Evolutionary conservation across 2,113 vertebrate species (phyloP).

Genomic region (Phycodurus eques): DNA sequence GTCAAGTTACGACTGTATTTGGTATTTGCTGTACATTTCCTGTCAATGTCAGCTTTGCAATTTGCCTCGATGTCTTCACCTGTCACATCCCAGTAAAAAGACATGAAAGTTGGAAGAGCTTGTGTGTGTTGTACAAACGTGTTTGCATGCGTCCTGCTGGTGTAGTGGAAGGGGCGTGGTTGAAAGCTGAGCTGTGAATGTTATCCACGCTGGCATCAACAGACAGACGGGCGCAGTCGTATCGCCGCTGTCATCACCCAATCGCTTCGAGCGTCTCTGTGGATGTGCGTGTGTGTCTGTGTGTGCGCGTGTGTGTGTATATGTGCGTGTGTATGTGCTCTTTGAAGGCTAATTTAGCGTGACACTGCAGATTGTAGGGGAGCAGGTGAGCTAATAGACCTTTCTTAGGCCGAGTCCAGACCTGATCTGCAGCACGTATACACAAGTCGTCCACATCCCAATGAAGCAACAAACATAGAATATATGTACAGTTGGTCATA

Average conservation of each 20-base stretch:
- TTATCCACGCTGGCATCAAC: constrained; percentile 73
- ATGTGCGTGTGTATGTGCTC: constrained; percentile 36
- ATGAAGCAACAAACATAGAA: background rate
- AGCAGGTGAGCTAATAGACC: constrained; percentile 78
- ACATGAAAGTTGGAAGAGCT: constrained; percentile 6
- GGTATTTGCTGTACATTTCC: background rate
- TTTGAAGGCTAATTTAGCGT: constrained; percentile 69
- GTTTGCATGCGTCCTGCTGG: constrained; percentile 7
- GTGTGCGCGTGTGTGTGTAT: constrained; percentile 11
- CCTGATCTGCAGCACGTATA: constrained; percentile 57
- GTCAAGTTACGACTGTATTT: background rate
- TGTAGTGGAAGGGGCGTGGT: background rate
- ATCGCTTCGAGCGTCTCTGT: constrained; percentile 47
- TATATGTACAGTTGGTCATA: background rate
- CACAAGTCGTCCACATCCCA: constrained; percentile 4
- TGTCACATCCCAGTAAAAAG: constrained; percentile 1
- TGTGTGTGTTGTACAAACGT: background rate
- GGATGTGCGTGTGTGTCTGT: constrained; percentile 13
- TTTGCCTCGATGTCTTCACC: background rate
- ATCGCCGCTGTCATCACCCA: constrained; percentile 70
- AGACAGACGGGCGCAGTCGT: constrained; percentile 66
- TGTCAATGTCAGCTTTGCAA: background rate
- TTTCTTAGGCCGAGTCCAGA: constrained; percentile 27
- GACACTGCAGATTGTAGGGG: constrained; percentile 59
- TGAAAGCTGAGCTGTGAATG: constrained; percentile 63